Evolutionary conservation across 35 echinoderm and acorn worm genomes (phyloP).

Genomic region (Acanthaster planci): DNA sequence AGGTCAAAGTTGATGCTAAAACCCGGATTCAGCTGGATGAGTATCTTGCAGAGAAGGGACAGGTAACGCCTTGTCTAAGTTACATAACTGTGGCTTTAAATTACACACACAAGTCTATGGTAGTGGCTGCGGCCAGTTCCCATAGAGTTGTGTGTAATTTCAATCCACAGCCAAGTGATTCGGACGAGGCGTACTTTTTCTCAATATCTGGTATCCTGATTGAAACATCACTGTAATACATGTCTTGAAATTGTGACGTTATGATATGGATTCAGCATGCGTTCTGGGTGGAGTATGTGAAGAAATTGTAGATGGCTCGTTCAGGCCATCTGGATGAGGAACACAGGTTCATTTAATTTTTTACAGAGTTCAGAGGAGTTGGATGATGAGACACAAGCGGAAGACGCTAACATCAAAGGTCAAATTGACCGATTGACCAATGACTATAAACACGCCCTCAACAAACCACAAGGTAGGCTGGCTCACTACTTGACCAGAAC

Average conservation of each 20-base stretch:
- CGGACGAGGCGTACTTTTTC: no score
- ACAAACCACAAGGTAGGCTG: conserved; percentile 55
- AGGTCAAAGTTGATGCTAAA: conserved; percentile 99
- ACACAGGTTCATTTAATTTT: background rate
- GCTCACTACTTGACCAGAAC: background rate
- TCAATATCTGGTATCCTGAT: no score
- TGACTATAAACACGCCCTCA: conserved; percentile 69
- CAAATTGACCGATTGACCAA: conserved; percentile 73
- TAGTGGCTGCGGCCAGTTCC: no score
- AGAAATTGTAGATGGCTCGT: no score
- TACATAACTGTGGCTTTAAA: background rate
- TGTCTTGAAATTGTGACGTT: no score
- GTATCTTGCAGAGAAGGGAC: conserved; percentile 70
- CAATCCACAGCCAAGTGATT: no score
- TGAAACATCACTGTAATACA: no score
- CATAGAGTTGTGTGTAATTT: no score
- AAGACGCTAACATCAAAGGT: conserved; percentile 64
- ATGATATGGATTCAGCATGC: no score
- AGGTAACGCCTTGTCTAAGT: background rate
- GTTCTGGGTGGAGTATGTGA: no score
- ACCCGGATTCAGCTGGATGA: conserved; percentile 77
- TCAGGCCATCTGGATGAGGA: no score
- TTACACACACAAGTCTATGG: no score
- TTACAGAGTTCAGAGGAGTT: conserved; percentile 54
- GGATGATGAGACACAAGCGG: conserved; percentile 66